Evolutionary conservation across 2,888 invertebrate species (phyloP), one percentile per base, ranked within the genome.

Genomic region (Lasioglossum lativentre): DNA sequence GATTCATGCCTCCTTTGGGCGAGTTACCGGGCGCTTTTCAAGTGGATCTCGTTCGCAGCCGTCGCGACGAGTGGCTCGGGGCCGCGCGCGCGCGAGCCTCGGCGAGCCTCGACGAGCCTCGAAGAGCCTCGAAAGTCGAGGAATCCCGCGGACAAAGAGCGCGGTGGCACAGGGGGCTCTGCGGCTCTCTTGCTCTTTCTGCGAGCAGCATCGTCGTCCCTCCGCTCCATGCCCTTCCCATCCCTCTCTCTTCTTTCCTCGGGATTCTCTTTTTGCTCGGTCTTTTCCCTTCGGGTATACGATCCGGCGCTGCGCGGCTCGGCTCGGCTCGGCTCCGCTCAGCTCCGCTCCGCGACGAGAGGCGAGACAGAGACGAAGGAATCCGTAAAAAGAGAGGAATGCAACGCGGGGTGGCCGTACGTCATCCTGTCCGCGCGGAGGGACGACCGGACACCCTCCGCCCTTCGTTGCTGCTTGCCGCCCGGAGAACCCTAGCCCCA

Each of bases 381-480:
- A 92, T 92, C 90, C 82, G 88, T 80, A 91, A 93, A 92, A 93
- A 92, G 88, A 86, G 89, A 90, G 91, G 92, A 93, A 93, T 91
- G 91, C 91, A 78, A 88, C 80, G 30, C 73, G 82, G 83, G 86
- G 59, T 14, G 88, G 86, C 84, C 89, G 89, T 92, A 92, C 90
- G 91, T 93, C 92, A 93, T 92, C 89, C 92, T 92, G 92, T 92
- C 90, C 81, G 82, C 88, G 86, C 81, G 72, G 72, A 73, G 47
- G 72, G 47, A 73, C 72, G 72, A 47, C 30, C 38, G 42, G 66
- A 66, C 45, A 19, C 56, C 30, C 47, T 74, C 56, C 38, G 14
- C 23, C 42, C 42, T 45, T 52, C 75, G 30, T 52, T 52, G n/a
- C 52, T 52, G n/a, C n/a, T n/a, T n/a, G 30, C 75, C n/a, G 47